Conservation (phyloP, 1,140 invertebrate genomes). For the Laupala kohalensis region DNA sequence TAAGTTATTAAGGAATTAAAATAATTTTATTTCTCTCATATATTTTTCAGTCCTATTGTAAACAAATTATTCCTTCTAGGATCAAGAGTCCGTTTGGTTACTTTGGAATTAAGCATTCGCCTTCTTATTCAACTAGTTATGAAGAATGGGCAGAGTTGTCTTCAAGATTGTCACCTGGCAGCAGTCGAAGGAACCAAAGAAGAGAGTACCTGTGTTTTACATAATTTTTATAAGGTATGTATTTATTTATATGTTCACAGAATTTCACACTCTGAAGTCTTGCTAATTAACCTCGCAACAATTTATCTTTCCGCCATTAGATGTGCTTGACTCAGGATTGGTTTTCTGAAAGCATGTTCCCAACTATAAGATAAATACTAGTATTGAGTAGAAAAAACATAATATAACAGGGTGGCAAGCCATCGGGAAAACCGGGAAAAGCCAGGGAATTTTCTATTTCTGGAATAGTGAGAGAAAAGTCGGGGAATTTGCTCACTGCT, state of each 20-base stretch:
- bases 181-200: conserved; percentile 67
- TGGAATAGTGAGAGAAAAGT: no score
- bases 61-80: conserved; percentile 34
- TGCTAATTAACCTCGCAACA: not conserved
- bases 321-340: no score
- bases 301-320: no score
- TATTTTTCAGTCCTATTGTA: not conserved
- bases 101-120: conserved; percentile 74
- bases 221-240: conserved; percentile 81
- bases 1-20: conserved; percentile 28
- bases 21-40: not conserved
- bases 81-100: conserved; percentile 70
- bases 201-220: conserved; percentile 70
- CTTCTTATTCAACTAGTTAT: conserved; percentile 50
- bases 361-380: no score
- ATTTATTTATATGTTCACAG: conserved; percentile 14
- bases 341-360: not conserved
- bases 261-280: conserved; percentile 3
- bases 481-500: no score
- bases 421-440: no score
- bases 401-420: no score
- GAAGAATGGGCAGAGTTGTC: conserved; percentile 35
- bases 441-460: no score
- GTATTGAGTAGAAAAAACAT: no score
- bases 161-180: conserved; percentile 49